phyloP scores from a whole-genome alignment of 2,113 vertebrate genomes.

The Anguilla rostrata region DNA sequence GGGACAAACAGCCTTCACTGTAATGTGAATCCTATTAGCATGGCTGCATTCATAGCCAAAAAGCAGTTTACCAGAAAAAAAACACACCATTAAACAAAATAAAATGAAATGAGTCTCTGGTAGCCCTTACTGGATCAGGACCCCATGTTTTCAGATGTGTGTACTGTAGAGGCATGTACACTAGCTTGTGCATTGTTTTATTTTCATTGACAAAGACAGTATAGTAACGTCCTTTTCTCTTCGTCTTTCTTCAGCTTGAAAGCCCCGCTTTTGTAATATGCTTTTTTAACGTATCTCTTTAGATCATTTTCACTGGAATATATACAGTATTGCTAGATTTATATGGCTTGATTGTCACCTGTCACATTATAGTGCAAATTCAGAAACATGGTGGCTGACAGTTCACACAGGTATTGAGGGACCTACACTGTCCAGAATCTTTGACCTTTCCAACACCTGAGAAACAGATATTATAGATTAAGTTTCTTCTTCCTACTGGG shows the following conservation, averaged over 20 bases:
- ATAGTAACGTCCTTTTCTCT: neutral
- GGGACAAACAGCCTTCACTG: neutral
- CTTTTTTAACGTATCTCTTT: no score
- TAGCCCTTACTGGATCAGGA: slow-evolving; percentile 4
- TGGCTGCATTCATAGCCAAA: neutral
- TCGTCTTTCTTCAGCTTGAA: neutral
- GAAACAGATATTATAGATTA: neutral
- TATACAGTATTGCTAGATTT: no score
- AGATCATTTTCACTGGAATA: no score
- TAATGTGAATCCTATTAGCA: neutral
- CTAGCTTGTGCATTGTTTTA: neutral
- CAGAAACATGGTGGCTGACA: neutral
- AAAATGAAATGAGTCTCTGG: neutral
- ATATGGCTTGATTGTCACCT: no score
- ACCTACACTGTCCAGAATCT: neutral
- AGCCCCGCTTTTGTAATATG: neutral
- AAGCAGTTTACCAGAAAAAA: neutral
- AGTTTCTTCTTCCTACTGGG: neutral
- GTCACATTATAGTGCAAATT: neutral
- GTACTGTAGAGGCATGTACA: neutral
- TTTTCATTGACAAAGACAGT: neutral
- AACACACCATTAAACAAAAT: neutral
- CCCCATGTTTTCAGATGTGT: neutral
- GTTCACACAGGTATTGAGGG: neutral
- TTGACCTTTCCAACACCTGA: neutral